A percentile compares a stretch with the other conserved stretches of the same genome.
Evolutionary conservation across 2,113 vertebrate genomes (phyloP).

Genomic region (Columbina picui): DNA sequence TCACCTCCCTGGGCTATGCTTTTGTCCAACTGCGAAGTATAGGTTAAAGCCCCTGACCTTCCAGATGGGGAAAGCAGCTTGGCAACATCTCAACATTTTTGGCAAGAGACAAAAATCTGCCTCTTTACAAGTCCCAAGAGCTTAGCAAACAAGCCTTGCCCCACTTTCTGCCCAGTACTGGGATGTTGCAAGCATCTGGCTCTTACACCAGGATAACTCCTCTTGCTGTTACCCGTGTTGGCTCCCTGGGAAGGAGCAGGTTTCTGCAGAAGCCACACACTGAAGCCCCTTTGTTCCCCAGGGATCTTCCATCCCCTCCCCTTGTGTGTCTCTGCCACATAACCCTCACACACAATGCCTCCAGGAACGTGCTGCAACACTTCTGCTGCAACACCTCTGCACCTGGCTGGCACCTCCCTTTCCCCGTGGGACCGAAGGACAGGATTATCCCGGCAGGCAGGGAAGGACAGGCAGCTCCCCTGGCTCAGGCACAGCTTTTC

Average conservation of each 20-base stretch:
- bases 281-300: neutral
- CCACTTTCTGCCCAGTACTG: neutral
- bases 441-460: neutral
- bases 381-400: neutral
- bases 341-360: neutral
- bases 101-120: neutral
- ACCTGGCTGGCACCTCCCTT: neutral
- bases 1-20: neutral
- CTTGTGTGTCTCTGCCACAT: neutral
- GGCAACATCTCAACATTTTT: neutral
- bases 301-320: neutral
- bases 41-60: neutral
- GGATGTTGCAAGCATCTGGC: neutral
- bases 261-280: neutral
- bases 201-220: neutral
- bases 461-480: neutral
- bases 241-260: neutral
- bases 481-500: neutral
- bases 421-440: neutral
- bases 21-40: neutral
- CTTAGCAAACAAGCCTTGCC: neutral
- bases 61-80: neutral
- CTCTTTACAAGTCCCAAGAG: neutral
- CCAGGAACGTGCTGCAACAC: neutral
- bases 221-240: fast-evolving